phyloP scores from a whole-genome alignment of 2,888 invertebrate genomes.

The Ashinkailepas kermadecensis region DNA sequence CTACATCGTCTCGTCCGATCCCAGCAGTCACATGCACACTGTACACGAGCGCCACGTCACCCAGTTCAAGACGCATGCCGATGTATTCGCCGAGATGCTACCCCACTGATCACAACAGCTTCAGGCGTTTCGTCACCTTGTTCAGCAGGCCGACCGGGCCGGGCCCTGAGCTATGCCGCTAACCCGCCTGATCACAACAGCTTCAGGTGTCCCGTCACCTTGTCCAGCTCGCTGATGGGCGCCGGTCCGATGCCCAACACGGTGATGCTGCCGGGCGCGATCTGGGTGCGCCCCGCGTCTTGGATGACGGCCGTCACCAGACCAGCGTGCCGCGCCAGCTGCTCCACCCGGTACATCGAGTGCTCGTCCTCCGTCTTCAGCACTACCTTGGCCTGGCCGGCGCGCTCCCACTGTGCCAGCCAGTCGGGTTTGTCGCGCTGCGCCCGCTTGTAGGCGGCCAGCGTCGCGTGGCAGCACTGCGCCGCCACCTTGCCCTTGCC shows the following conservation, averaged over 20 bases:
- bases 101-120: no score
- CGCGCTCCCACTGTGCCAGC: constrained; percentile 57
- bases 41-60: no score
- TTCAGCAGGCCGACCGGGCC: no score
- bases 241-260: constrained; percentile 92
- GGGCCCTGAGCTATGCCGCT: no score
- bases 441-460: constrained; percentile 71
- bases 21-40: no score
- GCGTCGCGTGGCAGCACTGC: constrained; percentile 85
- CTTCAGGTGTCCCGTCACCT: constrained; percentile 80
- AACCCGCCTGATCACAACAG: constrained; percentile 41
- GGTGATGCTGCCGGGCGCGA: constrained; percentile 77
- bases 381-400: constrained; percentile 77
- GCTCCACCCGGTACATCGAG: constrained; percentile 59
- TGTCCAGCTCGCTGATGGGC: constrained; percentile 62
- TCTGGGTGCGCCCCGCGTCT: constrained; percentile 91
- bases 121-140: no score
- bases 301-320: constrained; percentile 65
- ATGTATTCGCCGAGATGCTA: no score
- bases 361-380: constrained; percentile 66
- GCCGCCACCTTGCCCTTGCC: constrained; percentile 79
- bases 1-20: no score
- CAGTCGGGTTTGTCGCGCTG: constrained; percentile 54
- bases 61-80: no score
- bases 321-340: constrained; percentile 59